Evolutionary conservation across 2,888 invertebrate species (phyloP), one percentile per base, ranked within the genome.

Genomic region (Tetragonula carbonaria): DNA sequence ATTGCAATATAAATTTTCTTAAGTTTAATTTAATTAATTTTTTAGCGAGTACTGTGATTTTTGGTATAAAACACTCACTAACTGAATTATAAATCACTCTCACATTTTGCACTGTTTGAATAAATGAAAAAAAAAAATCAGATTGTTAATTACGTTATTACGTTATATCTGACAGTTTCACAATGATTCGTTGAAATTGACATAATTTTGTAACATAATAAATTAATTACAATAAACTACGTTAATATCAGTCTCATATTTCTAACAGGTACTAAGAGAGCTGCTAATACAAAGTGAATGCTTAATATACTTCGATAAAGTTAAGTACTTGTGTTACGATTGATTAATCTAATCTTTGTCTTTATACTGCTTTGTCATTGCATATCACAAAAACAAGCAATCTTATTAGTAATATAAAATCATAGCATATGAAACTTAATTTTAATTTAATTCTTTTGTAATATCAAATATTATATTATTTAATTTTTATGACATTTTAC

Each of bases 331-430:
- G 13, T 45, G 38, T 38, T 38, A 5, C 0, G 6, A 14, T 6
- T 14, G 66, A 11, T 76, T 80, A 80, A 80, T 83, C 82, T 83
- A 80, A 83, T 83, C 82, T 55, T 18, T 5, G 45, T 2, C 33
- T 50, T 28, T 23, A 59, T 45, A 14, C 21, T 18, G 55, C 18
- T 51, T 18, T 68, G 51, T 83, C 82, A 68, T 53, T 33, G 28
- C 1, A 3, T 50, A 51, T 33, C 16, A 2, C 14, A 33, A 8
- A 33, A 57, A 16, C 4, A 11, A 8, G 18, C 18, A 59, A 78
- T n/a, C 21, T 11, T n/a, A 14, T 21, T 68, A 18, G 11, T 51
- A 55, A 33, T 14, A 2, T 8, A 4, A 51, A 50, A 4, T 28
- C 13, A 28, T 11, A 14, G 3, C 2, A 45, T 21, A 3, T 45